Conservation (phyloP, 2,797 vertebrate species). For the Lepus oiostolus region DNA sequence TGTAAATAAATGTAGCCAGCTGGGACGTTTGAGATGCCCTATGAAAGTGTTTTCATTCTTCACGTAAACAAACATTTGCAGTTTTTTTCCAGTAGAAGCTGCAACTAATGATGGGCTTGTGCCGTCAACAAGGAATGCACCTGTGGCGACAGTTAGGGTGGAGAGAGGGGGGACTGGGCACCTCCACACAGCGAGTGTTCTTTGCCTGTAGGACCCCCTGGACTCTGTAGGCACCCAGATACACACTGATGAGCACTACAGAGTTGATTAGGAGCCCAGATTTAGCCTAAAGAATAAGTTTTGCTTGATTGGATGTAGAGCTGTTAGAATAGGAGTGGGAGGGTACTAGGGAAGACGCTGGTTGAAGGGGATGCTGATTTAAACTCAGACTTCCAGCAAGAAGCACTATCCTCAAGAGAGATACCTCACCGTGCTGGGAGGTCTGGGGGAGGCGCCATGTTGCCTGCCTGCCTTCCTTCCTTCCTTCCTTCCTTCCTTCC, state of each 20-base stretch:
- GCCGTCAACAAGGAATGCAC: neutral
- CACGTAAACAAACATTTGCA: neutral
- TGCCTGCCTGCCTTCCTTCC: too few species aligned
- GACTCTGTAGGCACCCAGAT: neutral
- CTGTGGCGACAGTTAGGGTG: neutral
- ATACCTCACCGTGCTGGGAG: neutral
- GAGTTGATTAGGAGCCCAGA: neutral
- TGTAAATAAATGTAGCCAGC: neutral
- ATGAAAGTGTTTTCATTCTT: slow-evolving; percentile 41
- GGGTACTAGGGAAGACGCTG: neutral
- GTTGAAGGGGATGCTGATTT: accelerated
- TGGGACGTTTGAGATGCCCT: neutral
- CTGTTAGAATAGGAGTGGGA: neutral
- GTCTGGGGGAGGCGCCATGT: neutral
- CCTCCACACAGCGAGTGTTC: neutral
- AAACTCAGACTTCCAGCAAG: neutral
- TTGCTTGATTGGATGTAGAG: neutral
- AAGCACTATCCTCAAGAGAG: neutral
- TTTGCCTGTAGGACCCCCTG: neutral
- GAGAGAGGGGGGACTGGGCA: neutral
- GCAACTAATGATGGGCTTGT: neutral
- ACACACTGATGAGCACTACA: neutral
- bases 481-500: too few species aligned
- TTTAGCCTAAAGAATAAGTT: neutral
- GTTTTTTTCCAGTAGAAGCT: neutral